These are phyloP conservation scores for Medauroidea extradentata DNA, from an alignment of 1,140 invertebrate genomes.

Conservation along the genomic window DNA sequence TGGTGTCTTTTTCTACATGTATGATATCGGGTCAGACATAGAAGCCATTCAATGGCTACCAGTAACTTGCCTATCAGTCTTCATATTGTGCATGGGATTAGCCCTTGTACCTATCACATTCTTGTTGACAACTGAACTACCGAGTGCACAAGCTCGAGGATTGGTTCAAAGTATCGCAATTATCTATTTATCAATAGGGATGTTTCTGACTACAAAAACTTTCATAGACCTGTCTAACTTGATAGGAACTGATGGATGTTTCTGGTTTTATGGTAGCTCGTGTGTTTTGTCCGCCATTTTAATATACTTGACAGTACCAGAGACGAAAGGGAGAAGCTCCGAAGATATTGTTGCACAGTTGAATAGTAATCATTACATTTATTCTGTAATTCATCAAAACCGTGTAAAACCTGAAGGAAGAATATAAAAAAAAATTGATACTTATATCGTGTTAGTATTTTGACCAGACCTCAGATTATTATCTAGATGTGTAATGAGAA, in stretches of 20 bases:
- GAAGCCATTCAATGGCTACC: too few relatives aligned
- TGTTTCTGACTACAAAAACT: constrained; percentile 14
- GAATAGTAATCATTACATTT: too few relatives aligned
- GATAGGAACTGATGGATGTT: constrained; percentile 13
- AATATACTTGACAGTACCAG: constrained; percentile 9
- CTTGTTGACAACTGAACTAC: constrained; percentile 16
- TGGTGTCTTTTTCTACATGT: constrained; percentile 8
- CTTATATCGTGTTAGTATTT: too few relatives aligned
- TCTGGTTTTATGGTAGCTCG: constrained; percentile 12
- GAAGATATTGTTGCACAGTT: constrained; percentile 7
- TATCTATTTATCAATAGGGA: neutral
- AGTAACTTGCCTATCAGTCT: too few relatives aligned
- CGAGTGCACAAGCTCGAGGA: constrained; percentile 9
- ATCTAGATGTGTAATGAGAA: too few relatives aligned
- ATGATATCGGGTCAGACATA: too few relatives aligned
- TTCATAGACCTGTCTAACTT: constrained; percentile 4
- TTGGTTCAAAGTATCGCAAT: constrained; percentile 5
- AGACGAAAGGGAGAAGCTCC: constrained; percentile 15
- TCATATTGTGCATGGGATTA: neutral
- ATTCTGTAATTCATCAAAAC: too few relatives aligned
- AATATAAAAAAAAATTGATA: too few relatives aligned
- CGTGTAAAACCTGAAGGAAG: too few relatives aligned
- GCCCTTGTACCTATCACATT: constrained; percentile 12
- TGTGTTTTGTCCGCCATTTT: constrained; percentile 11
- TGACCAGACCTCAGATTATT: too few relatives aligned